phyloP scores from a whole-genome alignment of 2,797 vertebrate genomes.

The Harpagifer antarcticus region DNA sequence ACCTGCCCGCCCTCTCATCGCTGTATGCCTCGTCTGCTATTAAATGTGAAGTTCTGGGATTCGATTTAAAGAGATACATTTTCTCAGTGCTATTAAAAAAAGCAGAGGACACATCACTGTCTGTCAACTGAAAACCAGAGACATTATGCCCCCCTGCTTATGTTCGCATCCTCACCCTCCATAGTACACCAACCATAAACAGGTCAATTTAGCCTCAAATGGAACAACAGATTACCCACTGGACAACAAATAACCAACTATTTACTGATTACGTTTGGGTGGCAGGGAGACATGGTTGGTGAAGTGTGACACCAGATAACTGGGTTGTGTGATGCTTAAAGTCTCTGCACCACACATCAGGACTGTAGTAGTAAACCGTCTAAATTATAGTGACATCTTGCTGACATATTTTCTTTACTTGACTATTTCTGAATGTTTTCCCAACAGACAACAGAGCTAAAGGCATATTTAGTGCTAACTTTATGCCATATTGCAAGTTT shows the following conservation, averaged over 20 bases:
- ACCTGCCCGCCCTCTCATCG: constrained; percentile 8
- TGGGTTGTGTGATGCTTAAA: constrained; percentile 3
- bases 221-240: constrained; percentile 7
- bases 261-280: constrained; percentile 5
- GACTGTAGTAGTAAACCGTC: not conserved
- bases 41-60: constrained; percentile 31
- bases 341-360: not conserved
- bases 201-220: constrained; percentile 22
- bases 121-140: constrained; percentile 54
- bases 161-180: constrained; percentile 48
- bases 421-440: not conserved
- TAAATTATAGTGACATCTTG: constrained; percentile 8
- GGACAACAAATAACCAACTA: not conserved
- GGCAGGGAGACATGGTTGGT: not conserved
- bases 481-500: constrained; percentile 12
- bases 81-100: constrained; percentile 31
- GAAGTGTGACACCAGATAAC: constrained; percentile 11
- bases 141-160: constrained; percentile 10
- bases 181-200: constrained; percentile 16
- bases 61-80: constrained; percentile 31
- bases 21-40: constrained; percentile 24
- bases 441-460: not conserved
- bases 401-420: not conserved
- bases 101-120: constrained; percentile 28
- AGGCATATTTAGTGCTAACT: constrained; percentile 24